Conservation (phyloP, 2,888 invertebrate species). For the Cataglyphis albicans region DNA sequence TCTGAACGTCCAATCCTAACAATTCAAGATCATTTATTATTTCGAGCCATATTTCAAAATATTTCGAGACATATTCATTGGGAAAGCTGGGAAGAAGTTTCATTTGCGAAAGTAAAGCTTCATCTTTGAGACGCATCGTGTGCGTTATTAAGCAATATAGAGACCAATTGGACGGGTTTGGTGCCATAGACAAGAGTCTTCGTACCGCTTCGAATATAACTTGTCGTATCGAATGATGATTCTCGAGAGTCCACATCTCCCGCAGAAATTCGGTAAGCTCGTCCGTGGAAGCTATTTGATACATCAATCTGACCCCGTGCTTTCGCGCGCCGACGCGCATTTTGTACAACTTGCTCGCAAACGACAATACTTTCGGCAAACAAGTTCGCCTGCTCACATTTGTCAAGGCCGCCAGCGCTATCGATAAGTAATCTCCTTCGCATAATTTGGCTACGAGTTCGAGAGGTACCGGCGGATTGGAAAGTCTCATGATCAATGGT, state of each 20-base stretch:
- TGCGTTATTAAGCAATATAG: constrained; percentile 65
- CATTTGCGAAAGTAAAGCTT: constrained; percentile 47
- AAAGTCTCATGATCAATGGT: constrained; percentile 62
- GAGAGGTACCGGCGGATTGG: constrained; percentile 80
- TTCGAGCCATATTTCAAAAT: constrained; percentile 57
- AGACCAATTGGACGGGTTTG: constrained; percentile 68
- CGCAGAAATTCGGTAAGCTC: constrained; percentile 63
- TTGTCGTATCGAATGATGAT: constrained; percentile 76
- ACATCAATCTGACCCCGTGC: constrained; percentile 79
- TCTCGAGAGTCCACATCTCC: constrained; percentile 67
- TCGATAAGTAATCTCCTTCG: constrained; percentile 74
- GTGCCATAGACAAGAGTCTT: constrained; percentile 68
- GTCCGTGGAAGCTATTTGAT: constrained; percentile 63
- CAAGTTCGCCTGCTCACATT: constrained; percentile 71
- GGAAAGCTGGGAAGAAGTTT: constrained; percentile 13
- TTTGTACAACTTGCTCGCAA: constrained; percentile 68
- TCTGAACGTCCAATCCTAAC: background rate
- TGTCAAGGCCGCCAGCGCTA: constrained; percentile 60
- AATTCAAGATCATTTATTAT: constrained; percentile 60
- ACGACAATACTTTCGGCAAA: constrained; percentile 67
- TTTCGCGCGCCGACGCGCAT: constrained; percentile 79
- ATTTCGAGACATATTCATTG: constrained; percentile 69
- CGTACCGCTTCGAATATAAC: constrained; percentile 66
- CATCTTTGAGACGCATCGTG: constrained; percentile 66
- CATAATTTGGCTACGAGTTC: constrained; percentile 68